Percentiles rank a stretch among this genome's conserved stretches.
phyloP scores from a whole-genome alignment of 1,140 invertebrate species.

The Zaprionus tsacasi region DNA sequence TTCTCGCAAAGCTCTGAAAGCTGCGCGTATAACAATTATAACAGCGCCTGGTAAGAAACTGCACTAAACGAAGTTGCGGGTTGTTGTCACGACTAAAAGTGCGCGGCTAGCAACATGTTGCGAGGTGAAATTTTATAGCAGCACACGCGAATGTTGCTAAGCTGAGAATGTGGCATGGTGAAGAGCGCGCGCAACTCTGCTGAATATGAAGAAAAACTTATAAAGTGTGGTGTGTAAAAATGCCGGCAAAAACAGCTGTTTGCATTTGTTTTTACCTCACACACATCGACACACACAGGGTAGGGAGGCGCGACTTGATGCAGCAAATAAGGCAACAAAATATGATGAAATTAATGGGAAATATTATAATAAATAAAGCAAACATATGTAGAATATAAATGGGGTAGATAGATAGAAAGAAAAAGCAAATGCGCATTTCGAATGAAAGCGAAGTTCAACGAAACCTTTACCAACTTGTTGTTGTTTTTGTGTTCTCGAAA shows the following conservation, averaged over 20 bases:
- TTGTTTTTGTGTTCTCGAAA: conserved; percentile 52
- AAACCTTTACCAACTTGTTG: conserved; percentile 51
- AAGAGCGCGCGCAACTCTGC: conserved; percentile 22
- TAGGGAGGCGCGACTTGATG: background rate
- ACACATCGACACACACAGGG: background rate
- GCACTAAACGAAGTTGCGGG: background rate
- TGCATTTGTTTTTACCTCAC: conserved; percentile 14
- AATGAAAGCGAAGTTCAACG: conserved; percentile 66
- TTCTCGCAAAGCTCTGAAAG: background rate
- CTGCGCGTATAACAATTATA: conserved; percentile 6
- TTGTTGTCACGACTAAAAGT: conserved; percentile 27
- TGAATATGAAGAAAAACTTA: conserved; percentile 59
- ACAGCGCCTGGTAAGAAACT: background rate
- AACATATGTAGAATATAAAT: conserved; percentile 1
- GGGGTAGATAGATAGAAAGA: background rate
- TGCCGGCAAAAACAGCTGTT: conserved; percentile 81
- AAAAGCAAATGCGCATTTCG: conserved; percentile 2
- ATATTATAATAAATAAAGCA: background rate
- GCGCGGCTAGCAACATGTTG: conserved; percentile 22
- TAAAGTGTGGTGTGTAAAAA: conserved; percentile 63
- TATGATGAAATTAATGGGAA: background rate
- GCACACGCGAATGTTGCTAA: conserved; percentile 48
- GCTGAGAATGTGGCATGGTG: conserved; percentile 11
- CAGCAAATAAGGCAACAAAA: background rate
- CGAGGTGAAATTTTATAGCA: conserved; percentile 29